Base-by-base conservation (phyloP, 2,888 invertebrate species). In the Erynnis tages region DNA sequence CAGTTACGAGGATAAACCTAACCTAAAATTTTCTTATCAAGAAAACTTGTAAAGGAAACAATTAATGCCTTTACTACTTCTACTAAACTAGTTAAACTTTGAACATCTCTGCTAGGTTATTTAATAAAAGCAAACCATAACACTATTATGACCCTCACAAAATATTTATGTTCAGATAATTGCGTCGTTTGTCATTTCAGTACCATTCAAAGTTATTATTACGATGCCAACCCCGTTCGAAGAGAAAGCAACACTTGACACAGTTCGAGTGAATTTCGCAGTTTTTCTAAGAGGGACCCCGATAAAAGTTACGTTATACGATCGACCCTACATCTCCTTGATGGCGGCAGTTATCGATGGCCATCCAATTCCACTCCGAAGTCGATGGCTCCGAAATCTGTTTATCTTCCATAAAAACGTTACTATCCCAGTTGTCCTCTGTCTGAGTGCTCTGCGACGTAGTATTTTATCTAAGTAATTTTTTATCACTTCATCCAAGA, bases 281-380 rank as follows among this genome's bases (percentile, higher is more conserved):
- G 50, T 50, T 50, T 40, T 32, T 40, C 21, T 34, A 14, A 27
- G 41, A 7, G 27, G 30, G 13, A 44, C 50, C 50, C 44, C 21
- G 21, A 52, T 52, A 52, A 52, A 43, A 35, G 50, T 52, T 37
- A 44, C 29, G 35, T 35, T 49, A 41, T 37, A 44, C 52, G 52
- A 52, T 30, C 52, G 52, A 52, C 44, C 52, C 44, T 11, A 44
- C 44, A 44, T 44, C 27, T 50, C 14, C 44, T 41, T 49, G 43
- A 52, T 27, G 50, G 35, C 44, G 27, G 30, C 27, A 10, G 50
- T 30, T 50, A 50, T 52, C 50, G 43, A 52, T 37, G 30, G 43
- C 37, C 21, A 34, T 37, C 50, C 50, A 43, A 52, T 52, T 52
- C 50, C 44, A 52, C 44, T 43, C 16, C 37, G 25, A 50, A 43